Base-by-base conservation (phyloP, 2,888 invertebrate species). In the Syritta pipiens region DNA sequence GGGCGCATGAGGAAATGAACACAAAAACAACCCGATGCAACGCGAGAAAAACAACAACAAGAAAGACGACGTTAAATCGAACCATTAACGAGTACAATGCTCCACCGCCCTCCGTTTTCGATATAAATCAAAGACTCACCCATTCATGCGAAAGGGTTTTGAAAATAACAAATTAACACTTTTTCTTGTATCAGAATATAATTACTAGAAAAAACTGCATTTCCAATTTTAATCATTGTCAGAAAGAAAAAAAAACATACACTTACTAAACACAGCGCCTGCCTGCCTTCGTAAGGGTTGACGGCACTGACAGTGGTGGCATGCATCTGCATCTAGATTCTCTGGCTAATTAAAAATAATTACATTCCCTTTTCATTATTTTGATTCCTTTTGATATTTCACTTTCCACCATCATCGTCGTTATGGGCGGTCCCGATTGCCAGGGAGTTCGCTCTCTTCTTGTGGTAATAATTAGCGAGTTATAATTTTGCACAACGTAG, bases 291-390 rank as follows among this genome's bases (percentile, higher is more conserved):
- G 12, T 12, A 12, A 46, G n/a, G 24, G 10, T 44, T 10, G 10
- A 44, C 10, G 10, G 44, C 1, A 22, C 12, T 19, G 35, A 30
- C 19, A 42, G 3, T 6, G 28, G 3, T 17, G 65, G 37, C 40
- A 60, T 62, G 68, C 62, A 68, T 60, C 46, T 60, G 72, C 72
- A 60, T 68, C 67, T 79, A 62, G 74, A 79, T 42, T n/a, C n/a
- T n/a, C n/a, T n/a, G n/a, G 74, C 67, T 74, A 79, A 79, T 79
- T 79, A 79, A 79, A 79, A 79, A 79, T 79, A 79, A 79, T 79
- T 79, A 68, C 68, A 63, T 74, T 79, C 79, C 46, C 67, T 68
- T 67, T 55, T 79, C 26, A 57, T 74, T 79, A 79, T 68, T 79
- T 79, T 74, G 44, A 63, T 74, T 74, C 62, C 79, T 57, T 79